Conservation (phyloP, 2,113 vertebrate genomes). For the Otocyon megalotis region DNA sequence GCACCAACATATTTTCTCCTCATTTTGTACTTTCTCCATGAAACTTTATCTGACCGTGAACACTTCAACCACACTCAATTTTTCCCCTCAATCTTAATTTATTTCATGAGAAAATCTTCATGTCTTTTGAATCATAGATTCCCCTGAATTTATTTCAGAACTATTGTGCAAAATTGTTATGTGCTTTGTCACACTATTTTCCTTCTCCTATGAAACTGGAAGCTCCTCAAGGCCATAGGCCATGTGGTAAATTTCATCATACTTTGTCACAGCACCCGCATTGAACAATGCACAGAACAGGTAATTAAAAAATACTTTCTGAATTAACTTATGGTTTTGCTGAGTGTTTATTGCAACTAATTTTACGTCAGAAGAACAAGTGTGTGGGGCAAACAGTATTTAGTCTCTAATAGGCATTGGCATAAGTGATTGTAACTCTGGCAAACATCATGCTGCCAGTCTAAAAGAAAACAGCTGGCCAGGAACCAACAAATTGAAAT, state of each 20-base stretch:
- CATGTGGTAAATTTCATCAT: neutral
- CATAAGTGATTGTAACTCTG: slow-evolving; percentile 41
- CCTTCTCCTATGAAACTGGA: neutral
- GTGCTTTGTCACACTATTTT: neutral
- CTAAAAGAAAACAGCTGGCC: slow-evolving; percentile 76
- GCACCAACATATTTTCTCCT: neutral
- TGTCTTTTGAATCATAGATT: neutral
- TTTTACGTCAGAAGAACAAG: slow-evolving; percentile 43
- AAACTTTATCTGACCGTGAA: neutral
- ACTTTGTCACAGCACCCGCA: slow-evolving; percentile 7
- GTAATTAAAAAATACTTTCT: slow-evolving; percentile 42
- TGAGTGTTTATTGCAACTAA: slow-evolving; percentile 62
- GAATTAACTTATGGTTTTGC: neutral
- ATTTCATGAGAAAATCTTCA: neutral
- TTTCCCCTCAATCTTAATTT: neutral
- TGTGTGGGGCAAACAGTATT: neutral
- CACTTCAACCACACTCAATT: neutral
- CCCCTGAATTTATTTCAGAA: neutral
- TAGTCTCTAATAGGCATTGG: neutral
- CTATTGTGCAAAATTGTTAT: neutral
- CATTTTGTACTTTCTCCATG: neutral
- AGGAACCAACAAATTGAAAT: slow-evolving; percentile 76
- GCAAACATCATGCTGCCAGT: slow-evolving; percentile 72
- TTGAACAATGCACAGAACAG: neutral
- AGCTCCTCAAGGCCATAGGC: neutral